A percentile compares a stretch with the other conserved stretches of the same genome.
These are phyloP conservation scores for Bryconaethiops microstoma DNA, from an alignment of 2,797 vertebrate genomes.

Conservation along the genomic window DNA sequence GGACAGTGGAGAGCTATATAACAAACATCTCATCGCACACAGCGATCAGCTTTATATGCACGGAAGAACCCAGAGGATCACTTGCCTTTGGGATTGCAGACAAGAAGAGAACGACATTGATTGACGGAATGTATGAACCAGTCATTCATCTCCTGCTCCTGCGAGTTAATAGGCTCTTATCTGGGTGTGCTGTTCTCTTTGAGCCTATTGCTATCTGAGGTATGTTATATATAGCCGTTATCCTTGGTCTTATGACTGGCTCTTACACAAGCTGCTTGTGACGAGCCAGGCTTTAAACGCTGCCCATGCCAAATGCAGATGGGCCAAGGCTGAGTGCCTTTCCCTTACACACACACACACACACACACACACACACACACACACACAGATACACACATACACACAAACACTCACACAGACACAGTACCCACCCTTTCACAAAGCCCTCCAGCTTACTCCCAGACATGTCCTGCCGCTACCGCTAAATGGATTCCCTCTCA, in stretches of 20 bases:
- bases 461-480: slow-evolving; percentile 33
- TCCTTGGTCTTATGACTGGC: slow-evolving; percentile 74
- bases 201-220: slow-evolving; percentile 60
- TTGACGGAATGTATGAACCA: slow-evolving; percentile 43
- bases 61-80: background rate
- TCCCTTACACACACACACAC: slow-evolving; percentile 40
- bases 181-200: slow-evolving; percentile 58
- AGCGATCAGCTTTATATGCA: background rate
- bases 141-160: slow-evolving; percentile 56
- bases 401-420: slow-evolving; percentile 39
- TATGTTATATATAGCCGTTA: slow-evolving; percentile 75
- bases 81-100: slow-evolving; percentile 5
- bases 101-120: slow-evolving; percentile 2
- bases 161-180: slow-evolving; percentile 63
- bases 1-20: background rate
- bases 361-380: slow-evolving; percentile 40
- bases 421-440: slow-evolving; percentile 12
- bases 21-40: slow-evolving; percentile 1
- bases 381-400: slow-evolving; percentile 39
- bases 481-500: slow-evolving; percentile 44
- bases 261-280: slow-evolving; percentile 73
- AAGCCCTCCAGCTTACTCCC: slow-evolving; percentile 25
- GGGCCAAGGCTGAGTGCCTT: slow-evolving; percentile 53
- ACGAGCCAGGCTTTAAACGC: slow-evolving; percentile 62
- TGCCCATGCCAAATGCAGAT: slow-evolving; percentile 71